Evolutionary conservation across 2,113 vertebrate species (phyloP).

Genomic region (Dasypus novemcinctus): DNA sequence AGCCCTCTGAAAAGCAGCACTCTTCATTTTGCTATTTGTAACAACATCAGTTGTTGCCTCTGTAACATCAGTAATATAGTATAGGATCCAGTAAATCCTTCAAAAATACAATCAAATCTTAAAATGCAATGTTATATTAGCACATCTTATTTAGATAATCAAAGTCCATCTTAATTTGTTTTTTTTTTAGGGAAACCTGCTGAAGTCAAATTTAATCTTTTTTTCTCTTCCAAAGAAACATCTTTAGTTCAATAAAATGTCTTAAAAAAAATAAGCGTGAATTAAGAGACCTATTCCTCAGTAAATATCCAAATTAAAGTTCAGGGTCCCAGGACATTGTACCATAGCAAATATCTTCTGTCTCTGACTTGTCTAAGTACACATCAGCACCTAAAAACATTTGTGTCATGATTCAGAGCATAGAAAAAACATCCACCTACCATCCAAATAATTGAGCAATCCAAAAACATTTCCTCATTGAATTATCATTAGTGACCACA

Average conservation of each 20-base stretch:
- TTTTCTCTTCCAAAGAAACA: slow-evolving; percentile 7
- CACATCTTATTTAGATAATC: not conserved
- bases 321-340: not conserved
- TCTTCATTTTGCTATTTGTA: slow-evolving; percentile 10
- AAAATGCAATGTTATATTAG: slow-evolving; percentile 6
- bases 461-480: slow-evolving; percentile 20
- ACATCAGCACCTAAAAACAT: slow-evolving; percentile 6
- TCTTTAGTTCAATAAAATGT: slow-evolving; percentile 15
- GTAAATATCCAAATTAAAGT: not conserved
- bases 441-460: not conserved
- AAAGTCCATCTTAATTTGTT: slow-evolving; percentile 36
- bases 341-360: not conserved
- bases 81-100: not conserved
- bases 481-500: not conserved
- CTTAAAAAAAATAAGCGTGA: slow-evolving; percentile 27
- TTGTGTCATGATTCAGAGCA: slow-evolving; percentile 36
- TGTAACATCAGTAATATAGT: not conserved
- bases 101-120: slow-evolving; percentile 38
- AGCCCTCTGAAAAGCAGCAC: not conserved
- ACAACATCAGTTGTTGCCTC: not conserved
- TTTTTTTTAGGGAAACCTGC: slow-evolving; percentile 45
- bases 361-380: not conserved
- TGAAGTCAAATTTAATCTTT: not conserved
- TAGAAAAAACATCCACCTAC: not conserved
- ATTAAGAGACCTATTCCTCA: not conserved